These are phyloP conservation scores for Dasypus novemcinctus DNA, from an alignment of 2,113 vertebrate genomes.

Conservation along the genomic window DNA sequence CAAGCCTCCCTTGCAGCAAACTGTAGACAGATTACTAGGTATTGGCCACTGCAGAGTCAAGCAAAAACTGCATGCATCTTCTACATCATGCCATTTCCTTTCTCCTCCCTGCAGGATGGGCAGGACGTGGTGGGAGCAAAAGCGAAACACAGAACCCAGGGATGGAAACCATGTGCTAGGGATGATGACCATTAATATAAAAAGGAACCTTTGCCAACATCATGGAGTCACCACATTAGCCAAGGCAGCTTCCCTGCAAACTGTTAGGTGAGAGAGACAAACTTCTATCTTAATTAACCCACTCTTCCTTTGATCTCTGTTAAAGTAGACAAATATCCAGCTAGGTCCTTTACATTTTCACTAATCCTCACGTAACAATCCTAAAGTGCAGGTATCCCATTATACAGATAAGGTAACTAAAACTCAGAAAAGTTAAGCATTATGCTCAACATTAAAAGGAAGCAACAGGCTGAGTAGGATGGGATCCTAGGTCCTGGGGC, in stretches of 20 bases:
- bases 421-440: not conserved
- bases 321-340: not conserved
- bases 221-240: not conserved
- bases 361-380: not conserved
- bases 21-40: not conserved
- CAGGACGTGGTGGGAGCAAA: not conserved
- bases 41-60: not conserved
- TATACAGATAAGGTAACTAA: not conserved
- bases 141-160: too few species aligned
- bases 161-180: too few species aligned
- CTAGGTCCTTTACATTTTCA: not conserved
- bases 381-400: not conserved
- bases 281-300: not conserved
- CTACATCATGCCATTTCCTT: not conserved
- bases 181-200: not conserved
- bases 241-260: not conserved
- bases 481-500: not conserved
- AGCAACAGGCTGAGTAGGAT: not conserved
- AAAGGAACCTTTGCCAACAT: not conserved
- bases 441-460: not conserved
- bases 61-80: not conserved
- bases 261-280: not conserved
- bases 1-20: not conserved
- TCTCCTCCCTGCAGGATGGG: not conserved
- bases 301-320: not conserved